Percentiles rank a stretch among this genome's conserved stretches.
Conservation (phyloP, 2,888 invertebrate species). For the Heliothis peltigera region DNA sequence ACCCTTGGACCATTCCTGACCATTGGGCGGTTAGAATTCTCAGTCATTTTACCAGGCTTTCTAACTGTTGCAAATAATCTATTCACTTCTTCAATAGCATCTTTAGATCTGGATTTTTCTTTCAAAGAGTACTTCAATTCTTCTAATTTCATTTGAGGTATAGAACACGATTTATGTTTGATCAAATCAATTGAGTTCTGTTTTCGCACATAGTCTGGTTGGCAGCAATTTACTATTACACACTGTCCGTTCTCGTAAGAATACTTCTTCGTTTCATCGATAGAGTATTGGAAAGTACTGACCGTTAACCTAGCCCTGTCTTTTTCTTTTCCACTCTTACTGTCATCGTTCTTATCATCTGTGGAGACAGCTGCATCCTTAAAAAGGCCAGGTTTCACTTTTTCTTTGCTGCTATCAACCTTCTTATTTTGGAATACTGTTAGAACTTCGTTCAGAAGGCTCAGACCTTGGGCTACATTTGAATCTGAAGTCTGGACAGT, state of each 20-base stretch:
- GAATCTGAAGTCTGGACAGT: constrained; percentile 74
- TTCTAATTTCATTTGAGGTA: constrained; percentile 86
- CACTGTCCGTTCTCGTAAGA: constrained; percentile 65
- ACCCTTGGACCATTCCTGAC: constrained; percentile 80
- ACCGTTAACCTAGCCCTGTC: constrained; percentile 45
- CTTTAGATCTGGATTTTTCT: constrained; percentile 79
- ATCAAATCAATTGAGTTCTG: constrained; percentile 68
- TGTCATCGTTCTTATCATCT: constrained; percentile 60
- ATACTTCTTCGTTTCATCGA: constrained; percentile 62
- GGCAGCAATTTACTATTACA: constrained; percentile 70
- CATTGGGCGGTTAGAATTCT: constrained; percentile 75
- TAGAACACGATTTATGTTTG: constrained; percentile 82
- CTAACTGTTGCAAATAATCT: constrained; percentile 83
- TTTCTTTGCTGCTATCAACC: constrained; percentile 59
- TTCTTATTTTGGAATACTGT: constrained; percentile 82
- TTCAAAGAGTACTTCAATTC: constrained; percentile 79
- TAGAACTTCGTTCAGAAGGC: constrained; percentile 81
- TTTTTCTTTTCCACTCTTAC: constrained; percentile 49
- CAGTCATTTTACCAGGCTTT: constrained; percentile 57
- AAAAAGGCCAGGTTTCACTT: constrained; percentile 63
- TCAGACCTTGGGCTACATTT: constrained; percentile 72
- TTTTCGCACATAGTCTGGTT: constrained; percentile 65
- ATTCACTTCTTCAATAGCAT: constrained; percentile 82
- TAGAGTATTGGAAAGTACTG: constrained; percentile 74
- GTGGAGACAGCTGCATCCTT: constrained; percentile 78